Evolutionary conservation across 2,888 invertebrate genomes (phyloP), one percentile per base, ranked within the genome.

Genomic region (Tortrix viridana): DNA sequence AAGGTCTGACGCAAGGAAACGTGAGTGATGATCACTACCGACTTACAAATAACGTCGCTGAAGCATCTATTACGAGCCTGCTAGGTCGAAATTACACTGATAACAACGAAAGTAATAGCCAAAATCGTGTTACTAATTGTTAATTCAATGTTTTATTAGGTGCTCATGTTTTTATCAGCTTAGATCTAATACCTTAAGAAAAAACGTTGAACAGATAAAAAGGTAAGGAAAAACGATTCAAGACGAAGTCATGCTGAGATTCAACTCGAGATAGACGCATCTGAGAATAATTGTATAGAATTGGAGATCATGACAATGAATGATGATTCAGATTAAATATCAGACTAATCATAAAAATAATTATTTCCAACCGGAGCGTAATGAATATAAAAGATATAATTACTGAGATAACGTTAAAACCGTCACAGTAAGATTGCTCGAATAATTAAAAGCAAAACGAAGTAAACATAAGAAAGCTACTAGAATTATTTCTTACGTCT

Each of bases 1-100:
- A 77, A 78, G 74, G 73, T 74, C 79, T 84, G 82, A 75, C 76
- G 82, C 77, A 83, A 78, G 65, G 60, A 73, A 77, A 77, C 79
- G 78, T 77, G 78, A 73, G 72, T 69, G 65, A 71, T 69, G 68
- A 70, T 67, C 41, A 56, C 19, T 50, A 47, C 52, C 50, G 48
- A 41, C 23, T 26, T 52, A 44, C 32, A 38, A 26, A 7, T 16
- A 14, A 43, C 26, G 41, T 26, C 43, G 23, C 19, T 23, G 14
- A 20, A 49, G n/a, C 47, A 58, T 16, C 12, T 32, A 46, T 52
- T 38, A 46, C 37, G 6, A 47, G 14, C 4, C 22, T 41, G 9
- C n/a, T 47, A 12, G 16, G 57, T 23, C 37, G 2, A 22, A 16
- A 52, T 26, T 26, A 26, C 49, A 37, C 37, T 38, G 37, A 5